Conservation (phyloP, 2,113 vertebrate genomes). For the Solenodon paradoxus region DNA sequence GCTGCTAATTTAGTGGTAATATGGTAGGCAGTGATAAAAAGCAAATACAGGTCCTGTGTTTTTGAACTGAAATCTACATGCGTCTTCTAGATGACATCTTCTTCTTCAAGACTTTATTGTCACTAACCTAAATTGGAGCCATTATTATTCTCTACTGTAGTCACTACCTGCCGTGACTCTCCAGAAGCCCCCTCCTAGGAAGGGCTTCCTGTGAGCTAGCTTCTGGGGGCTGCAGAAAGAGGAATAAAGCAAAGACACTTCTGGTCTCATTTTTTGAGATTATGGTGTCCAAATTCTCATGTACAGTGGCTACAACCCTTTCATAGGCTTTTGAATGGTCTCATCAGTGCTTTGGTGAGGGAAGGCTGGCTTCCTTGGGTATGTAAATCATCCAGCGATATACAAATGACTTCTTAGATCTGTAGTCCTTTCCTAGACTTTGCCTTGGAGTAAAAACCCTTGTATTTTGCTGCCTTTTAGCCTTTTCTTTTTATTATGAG, state of each 20-base stretch:
- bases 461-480: background rate
- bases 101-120: conserved; percentile 75
- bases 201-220: conserved; percentile 71
- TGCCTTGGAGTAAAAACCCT: conserved; percentile 67
- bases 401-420: background rate
- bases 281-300: conserved; percentile 56
- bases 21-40: background rate
- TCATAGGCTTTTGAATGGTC: conserved; percentile 69
- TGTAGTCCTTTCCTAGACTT: conserved; percentile 58
- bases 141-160: conserved; percentile 54
- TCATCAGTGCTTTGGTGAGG: background rate
- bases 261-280: conserved; percentile 62
- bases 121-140: conserved; percentile 77
- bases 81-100: conserved; percentile 70
- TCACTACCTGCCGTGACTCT: conserved; percentile 72
- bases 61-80: conserved; percentile 77
- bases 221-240: conserved; percentile 71
- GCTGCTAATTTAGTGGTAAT: background rate
- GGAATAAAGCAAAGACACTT: conserved; percentile 78
- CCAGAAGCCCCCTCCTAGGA: conserved; percentile 71
- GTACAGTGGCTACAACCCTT: conserved; percentile 67
- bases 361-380: background rate
- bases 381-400: background rate
- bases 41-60: conserved; percentile 1
- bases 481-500: background rate